Conservation (phyloP, 1,140 invertebrate genomes). For the Lordiphosa mommai region DNA sequence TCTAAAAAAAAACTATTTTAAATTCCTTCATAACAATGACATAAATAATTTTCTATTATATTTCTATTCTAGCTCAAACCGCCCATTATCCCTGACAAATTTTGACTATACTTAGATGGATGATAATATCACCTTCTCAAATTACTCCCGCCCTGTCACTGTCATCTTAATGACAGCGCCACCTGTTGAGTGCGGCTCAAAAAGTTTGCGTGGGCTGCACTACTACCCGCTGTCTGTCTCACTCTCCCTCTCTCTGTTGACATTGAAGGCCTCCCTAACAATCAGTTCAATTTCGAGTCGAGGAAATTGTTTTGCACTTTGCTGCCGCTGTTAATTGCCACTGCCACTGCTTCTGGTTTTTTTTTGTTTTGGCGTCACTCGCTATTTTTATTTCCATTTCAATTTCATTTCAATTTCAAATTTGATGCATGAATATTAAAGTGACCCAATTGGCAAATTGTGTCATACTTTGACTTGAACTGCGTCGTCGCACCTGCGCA, state of each 20-base stretch:
- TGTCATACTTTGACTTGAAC: slow-evolving; percentile 41
- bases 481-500: slow-evolving; percentile 4
- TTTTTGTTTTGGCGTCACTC: slow-evolving; percentile 32
- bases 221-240: neutral
- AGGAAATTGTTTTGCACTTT: slow-evolving; percentile 53
- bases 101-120: too few species aligned
- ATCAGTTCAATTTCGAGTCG: slow-evolving; percentile 44
- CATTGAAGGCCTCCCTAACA: slow-evolving; percentile 33
- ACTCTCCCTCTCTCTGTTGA: slow-evolving; percentile 20
- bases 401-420: slow-evolving; percentile 40
- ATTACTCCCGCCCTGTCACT: neutral
- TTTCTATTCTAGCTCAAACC: too few species aligned
- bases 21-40: too few species aligned
- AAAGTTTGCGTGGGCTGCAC: slow-evolving; percentile 2
- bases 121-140: too few species aligned
- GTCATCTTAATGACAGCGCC: slow-evolving; percentile 20
- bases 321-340: slow-evolving; percentile 50
- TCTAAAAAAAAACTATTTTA: too few species aligned
- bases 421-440: slow-evolving; percentile 60
- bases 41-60: too few species aligned
- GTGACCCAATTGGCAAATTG: slow-evolving; percentile 65
- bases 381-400: slow-evolving; percentile 44
- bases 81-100: too few species aligned
- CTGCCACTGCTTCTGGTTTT: neutral
- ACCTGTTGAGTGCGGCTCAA: slow-evolving; percentile 22